Percentiles rank a stretch among this genome's conserved stretches.
These are phyloP conservation scores for Hetaerina titia DNA, from an alignment of 2,888 invertebrate species.

Conservation along the genomic window DNA sequence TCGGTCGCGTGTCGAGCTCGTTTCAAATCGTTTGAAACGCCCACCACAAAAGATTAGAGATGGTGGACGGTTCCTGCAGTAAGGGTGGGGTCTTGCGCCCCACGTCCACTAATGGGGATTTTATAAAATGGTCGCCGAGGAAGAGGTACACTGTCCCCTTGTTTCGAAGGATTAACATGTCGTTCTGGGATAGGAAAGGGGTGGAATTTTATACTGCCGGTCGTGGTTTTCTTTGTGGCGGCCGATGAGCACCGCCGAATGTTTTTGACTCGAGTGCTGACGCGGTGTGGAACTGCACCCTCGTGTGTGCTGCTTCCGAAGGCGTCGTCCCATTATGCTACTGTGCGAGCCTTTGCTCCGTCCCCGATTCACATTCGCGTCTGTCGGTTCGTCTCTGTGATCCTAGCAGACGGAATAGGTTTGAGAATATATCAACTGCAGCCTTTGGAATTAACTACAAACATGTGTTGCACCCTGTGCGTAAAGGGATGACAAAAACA, in stretches of 20 bases:
- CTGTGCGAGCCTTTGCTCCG: neutral
- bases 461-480: too few species aligned
- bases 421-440: too few species aligned
- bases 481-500: too few species aligned
- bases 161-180: neutral
- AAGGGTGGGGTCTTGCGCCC: neutral
- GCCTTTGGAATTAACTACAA: too few species aligned
- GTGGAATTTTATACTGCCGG: neutral
- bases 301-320: neutral
- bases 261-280: slow-evolving; percentile 19
- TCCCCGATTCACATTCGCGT: too few species aligned
- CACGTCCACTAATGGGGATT: neutral
- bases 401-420: too few species aligned
- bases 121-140: neutral
- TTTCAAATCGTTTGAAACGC: neutral
- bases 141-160: slow-evolving; percentile 25
- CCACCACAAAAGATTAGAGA: neutral
- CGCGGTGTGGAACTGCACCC: neutral
- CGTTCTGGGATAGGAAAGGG: neutral
- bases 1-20: slow-evolving; percentile 39
- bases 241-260: neutral
- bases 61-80: neutral
- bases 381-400: too few species aligned
- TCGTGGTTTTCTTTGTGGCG: neutral
- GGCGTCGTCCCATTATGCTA: neutral